These are phyloP conservation scores for Paracanthobrama guichenoti DNA, from an alignment of 2,113 vertebrate species.

Conservation along the genomic window DNA sequence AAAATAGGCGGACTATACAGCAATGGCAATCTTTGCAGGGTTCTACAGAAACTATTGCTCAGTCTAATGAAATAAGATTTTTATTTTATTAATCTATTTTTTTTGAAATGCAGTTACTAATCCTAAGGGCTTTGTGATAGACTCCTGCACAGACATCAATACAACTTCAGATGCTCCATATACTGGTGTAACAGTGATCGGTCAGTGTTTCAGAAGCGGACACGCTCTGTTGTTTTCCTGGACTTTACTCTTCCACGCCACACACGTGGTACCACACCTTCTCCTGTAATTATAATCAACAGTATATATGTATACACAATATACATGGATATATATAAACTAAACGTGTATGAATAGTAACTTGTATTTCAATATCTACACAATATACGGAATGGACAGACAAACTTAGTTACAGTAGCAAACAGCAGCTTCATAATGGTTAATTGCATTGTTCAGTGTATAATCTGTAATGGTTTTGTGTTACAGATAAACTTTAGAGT, in stretches of 20 bases:
- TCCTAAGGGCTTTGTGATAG: slow-evolving; percentile 74
- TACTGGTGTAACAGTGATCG: slow-evolving; percentile 56
- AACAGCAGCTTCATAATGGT: slow-evolving; percentile 78
- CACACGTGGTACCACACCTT: slow-evolving; percentile 73
- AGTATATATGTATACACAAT: slow-evolving; percentile 76
- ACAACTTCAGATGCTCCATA: slow-evolving; percentile 61
- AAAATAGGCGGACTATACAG: slow-evolving; percentile 45
- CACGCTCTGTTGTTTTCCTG: slow-evolving; percentile 61
- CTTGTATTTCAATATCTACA: slow-evolving; percentile 81
- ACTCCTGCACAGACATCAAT: slow-evolving; percentile 58
- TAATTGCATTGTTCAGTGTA: slow-evolving; percentile 80
- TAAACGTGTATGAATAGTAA: slow-evolving; percentile 75
- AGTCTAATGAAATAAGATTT: slow-evolving; percentile 58
- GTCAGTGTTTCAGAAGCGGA: slow-evolving; percentile 58
- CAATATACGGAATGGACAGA: slow-evolving; percentile 83
- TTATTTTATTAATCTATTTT: slow-evolving; percentile 35
- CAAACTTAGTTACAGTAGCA: slow-evolving; percentile 83
- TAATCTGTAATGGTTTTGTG: slow-evolving; percentile 82
- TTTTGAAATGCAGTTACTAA: slow-evolving; percentile 55
- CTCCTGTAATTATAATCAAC: slow-evolving; percentile 74
- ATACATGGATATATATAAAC: slow-evolving; percentile 76
- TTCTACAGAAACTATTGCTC: slow-evolving; percentile 55
- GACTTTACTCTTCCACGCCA: slow-evolving; percentile 72
- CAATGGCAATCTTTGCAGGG: slow-evolving; percentile 45
- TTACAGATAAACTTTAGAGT: slow-evolving; percentile 77